Evolutionary conservation across 2,888 invertebrate genomes (phyloP).

Genomic region (Xestia xanthographa): DNA sequence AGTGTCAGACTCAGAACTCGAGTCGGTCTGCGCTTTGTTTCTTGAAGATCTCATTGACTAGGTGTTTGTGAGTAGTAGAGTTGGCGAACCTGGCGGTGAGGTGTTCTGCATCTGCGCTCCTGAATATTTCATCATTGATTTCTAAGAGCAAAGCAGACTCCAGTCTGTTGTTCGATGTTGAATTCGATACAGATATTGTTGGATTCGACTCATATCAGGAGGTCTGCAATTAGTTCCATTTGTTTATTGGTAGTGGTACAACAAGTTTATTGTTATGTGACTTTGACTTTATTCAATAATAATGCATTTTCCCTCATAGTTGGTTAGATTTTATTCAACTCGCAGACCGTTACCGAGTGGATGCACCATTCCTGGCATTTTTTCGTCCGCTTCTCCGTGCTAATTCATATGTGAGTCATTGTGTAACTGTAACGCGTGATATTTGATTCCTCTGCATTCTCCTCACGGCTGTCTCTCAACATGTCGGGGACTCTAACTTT

Average conservation of each 20-base stretch:
- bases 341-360: background rate
- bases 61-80: constrained; percentile 1
- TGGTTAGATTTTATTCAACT: no score
- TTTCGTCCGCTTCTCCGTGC: no score
- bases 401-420: background rate
- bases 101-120: no score
- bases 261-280: background rate
- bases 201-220: constrained; percentile 18
- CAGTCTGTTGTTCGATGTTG: no score
- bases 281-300: background rate
- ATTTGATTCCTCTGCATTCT: background rate
- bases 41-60: constrained; percentile 5
- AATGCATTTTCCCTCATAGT: background rate
- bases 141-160: no score
- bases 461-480: no score
- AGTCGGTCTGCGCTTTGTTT: constrained; percentile 17
- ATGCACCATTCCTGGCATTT: background rate
- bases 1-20: background rate
- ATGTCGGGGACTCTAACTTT: no score
- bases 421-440: background rate
- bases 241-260: background rate
- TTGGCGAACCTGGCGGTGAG: background rate
- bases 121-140: no score
- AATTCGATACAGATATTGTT: background rate
- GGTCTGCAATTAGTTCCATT: background rate